Evolutionary conservation across 2,113 vertebrate species (phyloP).

Genomic region (Galbula dea): DNA sequence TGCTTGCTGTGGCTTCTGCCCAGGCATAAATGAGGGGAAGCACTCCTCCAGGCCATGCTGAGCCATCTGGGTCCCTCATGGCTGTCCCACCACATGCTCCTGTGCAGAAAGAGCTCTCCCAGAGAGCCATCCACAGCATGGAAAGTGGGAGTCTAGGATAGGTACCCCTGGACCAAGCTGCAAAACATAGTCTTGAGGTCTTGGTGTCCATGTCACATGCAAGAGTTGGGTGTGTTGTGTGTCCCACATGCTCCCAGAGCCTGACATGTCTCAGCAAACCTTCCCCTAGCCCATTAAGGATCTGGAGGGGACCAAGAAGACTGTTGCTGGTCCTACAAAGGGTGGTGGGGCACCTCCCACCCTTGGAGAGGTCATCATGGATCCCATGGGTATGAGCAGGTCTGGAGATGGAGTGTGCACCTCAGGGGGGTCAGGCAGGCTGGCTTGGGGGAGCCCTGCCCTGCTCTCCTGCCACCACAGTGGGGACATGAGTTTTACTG

Average conservation of each 20-base stretch:
- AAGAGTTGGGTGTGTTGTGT: neutral
- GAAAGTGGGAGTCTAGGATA: neutral
- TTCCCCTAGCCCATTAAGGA: neutral
- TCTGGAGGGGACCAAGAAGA: neutral
- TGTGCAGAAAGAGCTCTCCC: neutral
- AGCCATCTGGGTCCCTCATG: fast-evolving
- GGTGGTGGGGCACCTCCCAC: neutral
- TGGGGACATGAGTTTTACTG: neutral
- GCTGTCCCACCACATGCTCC: neutral
- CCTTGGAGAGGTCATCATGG: neutral
- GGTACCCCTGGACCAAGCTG: fast-evolving
- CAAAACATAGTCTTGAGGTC: fast-evolving
- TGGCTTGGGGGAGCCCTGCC: too few species aligned
- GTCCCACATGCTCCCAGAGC: fast-evolving
- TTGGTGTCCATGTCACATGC: neutral
- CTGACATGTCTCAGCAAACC: fast-evolving
- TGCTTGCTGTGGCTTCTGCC: neutral
- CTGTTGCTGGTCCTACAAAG: neutral
- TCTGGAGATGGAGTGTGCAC: neutral
- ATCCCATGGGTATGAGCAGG: neutral
- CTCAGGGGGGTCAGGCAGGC: neutral
- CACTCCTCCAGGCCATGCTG: neutral
- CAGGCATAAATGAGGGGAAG: neutral
- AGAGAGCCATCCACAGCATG: neutral
- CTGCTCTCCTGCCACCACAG: neutral